A percentile compares a stretch with the other conserved stretches of the same genome.
Conservation (phyloP, 2,113 vertebrate genomes). For the Tiliqua scincoides region DNA sequence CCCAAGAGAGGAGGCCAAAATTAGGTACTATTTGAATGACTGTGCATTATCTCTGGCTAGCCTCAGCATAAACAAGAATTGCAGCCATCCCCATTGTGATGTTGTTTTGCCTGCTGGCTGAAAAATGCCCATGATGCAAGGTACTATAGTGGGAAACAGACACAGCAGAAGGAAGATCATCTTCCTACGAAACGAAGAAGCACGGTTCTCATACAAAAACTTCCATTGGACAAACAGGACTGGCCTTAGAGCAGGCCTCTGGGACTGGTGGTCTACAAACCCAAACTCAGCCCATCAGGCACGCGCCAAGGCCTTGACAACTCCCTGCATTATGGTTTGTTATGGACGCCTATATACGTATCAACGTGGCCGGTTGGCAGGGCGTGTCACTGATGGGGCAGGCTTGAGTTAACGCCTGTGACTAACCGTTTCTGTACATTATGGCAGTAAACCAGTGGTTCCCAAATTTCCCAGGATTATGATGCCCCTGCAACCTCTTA, state of each 20-base stretch:
- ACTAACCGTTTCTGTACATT: no score
- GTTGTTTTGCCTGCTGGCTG: neutral
- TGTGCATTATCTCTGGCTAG: conserved; percentile 25
- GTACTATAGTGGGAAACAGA: neutral
- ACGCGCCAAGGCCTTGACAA: no score
- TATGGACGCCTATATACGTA: no score
- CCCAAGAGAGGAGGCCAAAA: conserved; percentile 14
- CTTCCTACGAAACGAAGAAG: neutral
- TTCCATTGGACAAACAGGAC: neutral
- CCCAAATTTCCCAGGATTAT: no score
- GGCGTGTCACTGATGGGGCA: no score
- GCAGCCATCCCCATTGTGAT: neutral
- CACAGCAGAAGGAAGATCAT: neutral
- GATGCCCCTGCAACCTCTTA: no score
- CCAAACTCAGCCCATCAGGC: no score
- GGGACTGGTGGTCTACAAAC: neutral
- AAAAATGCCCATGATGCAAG: neutral
- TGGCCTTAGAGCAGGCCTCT: neutral
- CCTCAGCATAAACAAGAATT: conserved; percentile 18
- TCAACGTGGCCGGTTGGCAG: no score
- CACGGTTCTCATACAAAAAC: neutral
- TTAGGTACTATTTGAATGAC: conserved; percentile 17
- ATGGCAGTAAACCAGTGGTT: no score
- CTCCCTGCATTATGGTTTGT: no score
- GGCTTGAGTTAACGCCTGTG: no score